Base-by-base conservation (phyloP, 2,113 vertebrate genomes). In the Equus przewalskii region DNA sequence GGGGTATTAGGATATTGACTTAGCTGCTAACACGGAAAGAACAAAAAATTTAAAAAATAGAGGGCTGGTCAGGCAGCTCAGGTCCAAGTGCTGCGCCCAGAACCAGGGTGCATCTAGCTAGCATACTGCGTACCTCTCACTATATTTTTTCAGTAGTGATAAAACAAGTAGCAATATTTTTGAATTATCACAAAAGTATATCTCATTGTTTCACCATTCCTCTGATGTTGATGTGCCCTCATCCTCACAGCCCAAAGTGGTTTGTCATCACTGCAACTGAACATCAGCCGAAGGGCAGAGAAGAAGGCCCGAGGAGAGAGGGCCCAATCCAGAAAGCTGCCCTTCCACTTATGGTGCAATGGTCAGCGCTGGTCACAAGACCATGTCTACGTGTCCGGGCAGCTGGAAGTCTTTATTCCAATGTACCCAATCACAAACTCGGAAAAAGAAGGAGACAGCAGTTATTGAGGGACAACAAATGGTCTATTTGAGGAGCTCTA, bases 141-240 rank as follows among this genome's bases (percentile, higher is more conserved):
- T 22, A 92, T 65, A 6, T 85, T 91, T 80, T 91, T 92, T 82
- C 13, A 70, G 26, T 62, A 36, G 15, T 54, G 26, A 69, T 60
- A 76, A 96, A 94, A 83, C 64, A 75, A 89, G 41, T 65, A 89
- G 16, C 41, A 91, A 51, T 58, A 26, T 86, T 83, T 78, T 83
- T 75, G 21, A 88, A 49, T 83, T 82, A 73, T 58, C 28, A 36
- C 73, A 41, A 56, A 18, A 65, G 15, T 46, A 41, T 83, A 14
- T 70, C 60, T 86, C 56, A 54, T 9, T 56, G 70, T 12, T 78
- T 60, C 60, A 14, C 83, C 51, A 33, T 89, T 54, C 26, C 67
- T 76, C 21, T 9, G 62, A 28, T 30, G 0, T 7, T 9, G 62
- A 28, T 30, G 0, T 7, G 21, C 78, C 33, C 58, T 96, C 30